Evolutionary conservation across 2,797 vertebrate genomes (phyloP).

Genomic region (Gallinago stenura): DNA sequence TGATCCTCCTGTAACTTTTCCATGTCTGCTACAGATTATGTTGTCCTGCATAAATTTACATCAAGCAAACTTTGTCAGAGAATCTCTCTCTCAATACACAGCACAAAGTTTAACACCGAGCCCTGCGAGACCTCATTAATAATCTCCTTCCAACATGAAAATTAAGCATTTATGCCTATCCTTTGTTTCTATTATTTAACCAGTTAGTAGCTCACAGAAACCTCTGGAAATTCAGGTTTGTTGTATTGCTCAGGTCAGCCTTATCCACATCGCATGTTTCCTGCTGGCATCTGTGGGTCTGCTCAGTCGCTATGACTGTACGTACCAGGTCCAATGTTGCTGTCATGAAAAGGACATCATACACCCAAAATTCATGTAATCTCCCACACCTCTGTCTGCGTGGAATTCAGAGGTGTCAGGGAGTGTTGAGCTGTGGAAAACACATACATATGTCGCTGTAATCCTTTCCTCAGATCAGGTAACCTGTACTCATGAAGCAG

Average conservation of each 20-base stretch:
- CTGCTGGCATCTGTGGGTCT: background rate
- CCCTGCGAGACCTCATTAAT: background rate
- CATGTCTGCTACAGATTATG: constrained; percentile 5
- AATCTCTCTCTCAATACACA: background rate
- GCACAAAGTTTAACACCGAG: background rate
- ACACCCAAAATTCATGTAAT: background rate
- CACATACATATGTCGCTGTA: accelerated
- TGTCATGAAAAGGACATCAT: background rate
- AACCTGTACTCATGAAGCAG: background rate
- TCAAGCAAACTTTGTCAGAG: background rate
- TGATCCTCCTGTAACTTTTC: constrained; percentile 29
- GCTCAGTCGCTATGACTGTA: background rate
- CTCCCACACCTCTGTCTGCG: background rate
- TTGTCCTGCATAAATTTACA: constrained; percentile 24
- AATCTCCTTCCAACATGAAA: background rate
- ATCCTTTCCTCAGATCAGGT: background rate
- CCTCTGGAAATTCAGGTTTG: background rate
- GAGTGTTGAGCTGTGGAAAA: background rate
- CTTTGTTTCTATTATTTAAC: background rate
- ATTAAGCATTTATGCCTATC: background rate
- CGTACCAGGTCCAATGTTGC: background rate
- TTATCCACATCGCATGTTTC: accelerated
- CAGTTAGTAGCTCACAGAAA: background rate
- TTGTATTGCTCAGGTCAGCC: background rate
- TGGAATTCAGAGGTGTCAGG: background rate